phyloP scores from a whole-genome alignment of 1,140 invertebrate species.

The Araneus ventricosus region DNA sequence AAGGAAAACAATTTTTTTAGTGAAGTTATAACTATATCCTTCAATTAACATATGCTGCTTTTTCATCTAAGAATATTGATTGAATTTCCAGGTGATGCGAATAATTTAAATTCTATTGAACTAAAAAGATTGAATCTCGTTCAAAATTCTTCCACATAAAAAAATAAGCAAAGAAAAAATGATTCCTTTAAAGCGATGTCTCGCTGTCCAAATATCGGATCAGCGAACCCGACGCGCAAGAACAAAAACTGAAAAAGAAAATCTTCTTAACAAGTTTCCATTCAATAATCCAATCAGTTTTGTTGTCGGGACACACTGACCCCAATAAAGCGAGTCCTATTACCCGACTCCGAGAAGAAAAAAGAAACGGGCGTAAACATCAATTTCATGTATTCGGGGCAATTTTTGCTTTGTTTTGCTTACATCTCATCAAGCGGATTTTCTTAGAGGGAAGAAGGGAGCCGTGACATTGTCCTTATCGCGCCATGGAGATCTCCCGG shows the following conservation, averaged over 20 bases:
- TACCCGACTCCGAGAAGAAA: background rate
- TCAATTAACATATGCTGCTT: no score
- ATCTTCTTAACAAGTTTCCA: background rate
- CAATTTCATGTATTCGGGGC: slow-evolving; percentile 41
- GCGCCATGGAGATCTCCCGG: background rate
- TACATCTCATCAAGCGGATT: slow-evolving; percentile 48
- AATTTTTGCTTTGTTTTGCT: slow-evolving; percentile 54
- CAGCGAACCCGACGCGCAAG: background rate
- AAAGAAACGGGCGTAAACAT: background rate
- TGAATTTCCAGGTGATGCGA: background rate
- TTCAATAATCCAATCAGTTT: slow-evolving; percentile 46
- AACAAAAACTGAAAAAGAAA: background rate
- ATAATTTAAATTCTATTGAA: background rate
- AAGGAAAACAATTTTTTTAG: no score
- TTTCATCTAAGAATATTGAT: no score
- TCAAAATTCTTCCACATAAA: background rate
- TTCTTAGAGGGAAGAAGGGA: background rate
- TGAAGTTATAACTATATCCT: no score
- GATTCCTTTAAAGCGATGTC: background rate
- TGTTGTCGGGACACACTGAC: slow-evolving; percentile 28
- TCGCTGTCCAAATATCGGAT: background rate
- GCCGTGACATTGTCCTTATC: slow-evolving; percentile 40
- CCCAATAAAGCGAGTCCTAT: slow-evolving; percentile 28
- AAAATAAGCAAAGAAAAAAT: background rate
- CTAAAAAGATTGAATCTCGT: background rate